Conservation (phyloP, 1,140 invertebrate genomes). For the Drosophila santomea region DNA sequence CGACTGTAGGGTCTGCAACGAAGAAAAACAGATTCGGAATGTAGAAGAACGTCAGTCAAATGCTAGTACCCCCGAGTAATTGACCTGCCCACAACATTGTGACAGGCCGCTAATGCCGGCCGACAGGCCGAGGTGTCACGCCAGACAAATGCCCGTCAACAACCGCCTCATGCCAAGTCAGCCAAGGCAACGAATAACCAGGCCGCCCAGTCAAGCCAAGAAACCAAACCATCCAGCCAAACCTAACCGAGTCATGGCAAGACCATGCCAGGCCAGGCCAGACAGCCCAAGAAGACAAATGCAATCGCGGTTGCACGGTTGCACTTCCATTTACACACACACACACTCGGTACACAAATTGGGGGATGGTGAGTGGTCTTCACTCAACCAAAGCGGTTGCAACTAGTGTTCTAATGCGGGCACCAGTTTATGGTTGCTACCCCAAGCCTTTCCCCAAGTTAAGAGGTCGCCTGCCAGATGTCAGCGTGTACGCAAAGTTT, state of each 20-base stretch:
- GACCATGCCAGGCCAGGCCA: neutral
- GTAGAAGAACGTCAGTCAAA: neutral
- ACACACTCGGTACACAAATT: neutral
- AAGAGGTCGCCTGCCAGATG: slow-evolving; percentile 15
- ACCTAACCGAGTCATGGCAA: slow-evolving; percentile 36
- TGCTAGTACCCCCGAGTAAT: neutral
- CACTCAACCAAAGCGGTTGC: neutral
- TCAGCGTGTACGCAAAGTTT: slow-evolving; percentile 21
- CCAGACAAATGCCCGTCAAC: slow-evolving; percentile 66
- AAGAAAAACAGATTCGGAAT: neutral
- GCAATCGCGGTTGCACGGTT: slow-evolving; percentile 55
- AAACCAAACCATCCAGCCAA: slow-evolving; percentile 13
- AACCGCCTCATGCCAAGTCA: slow-evolving; percentile 31
- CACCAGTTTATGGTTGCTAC: neutral
- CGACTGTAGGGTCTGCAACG: slow-evolving; percentile 74
- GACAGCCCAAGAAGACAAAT: slow-evolving; percentile 38
- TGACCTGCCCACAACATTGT: slow-evolving; percentile 10
- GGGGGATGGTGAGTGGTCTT: too few relatives aligned
- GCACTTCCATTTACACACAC: slow-evolving; percentile 33
- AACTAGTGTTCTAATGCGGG: slow-evolving; percentile 1
- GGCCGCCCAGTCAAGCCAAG: too few relatives aligned
- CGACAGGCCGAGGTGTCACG: slow-evolving; percentile 55
- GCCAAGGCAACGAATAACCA: neutral
- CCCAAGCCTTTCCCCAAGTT: neutral
- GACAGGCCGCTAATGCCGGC: slow-evolving; percentile 11